Evolutionary conservation across 53 echinoderm and acorn worm species (phyloP).

Genomic region (Holothuria leucospilota): DNA sequence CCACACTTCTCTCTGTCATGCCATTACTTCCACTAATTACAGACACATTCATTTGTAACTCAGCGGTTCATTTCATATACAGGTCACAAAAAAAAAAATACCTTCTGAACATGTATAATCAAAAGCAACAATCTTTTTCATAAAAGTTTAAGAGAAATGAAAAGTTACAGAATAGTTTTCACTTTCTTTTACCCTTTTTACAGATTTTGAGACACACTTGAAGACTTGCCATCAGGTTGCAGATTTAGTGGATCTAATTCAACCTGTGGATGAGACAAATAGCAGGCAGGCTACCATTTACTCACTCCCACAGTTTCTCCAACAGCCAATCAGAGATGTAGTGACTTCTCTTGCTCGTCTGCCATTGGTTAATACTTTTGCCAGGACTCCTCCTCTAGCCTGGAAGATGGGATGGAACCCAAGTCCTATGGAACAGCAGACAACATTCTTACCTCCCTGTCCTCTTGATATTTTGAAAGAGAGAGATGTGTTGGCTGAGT

Average conservation of each 20-base stretch:
- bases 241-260: conserved; percentile 69
- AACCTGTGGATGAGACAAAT: conserved; percentile 34
- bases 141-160: too few relatives aligned
- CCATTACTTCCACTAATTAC: too few relatives aligned
- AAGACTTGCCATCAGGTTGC: conserved; percentile 80
- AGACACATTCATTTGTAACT: too few relatives aligned
- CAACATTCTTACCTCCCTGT: conserved; percentile 77
- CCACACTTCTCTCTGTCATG: too few relatives aligned
- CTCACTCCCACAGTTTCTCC: conserved; percentile 70
- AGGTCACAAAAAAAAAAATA: too few relatives aligned
- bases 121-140: too few relatives aligned
- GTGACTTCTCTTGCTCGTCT: conserved; percentile 82
- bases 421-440: conserved; percentile 66
- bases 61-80: too few relatives aligned
- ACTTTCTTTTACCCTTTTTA: too few relatives aligned
- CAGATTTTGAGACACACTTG: conserved; percentile 56
- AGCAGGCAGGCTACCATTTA: conserved; percentile 34
- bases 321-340: conserved; percentile 73
- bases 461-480: conserved; percentile 96
- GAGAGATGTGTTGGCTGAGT: conserved; percentile 89
- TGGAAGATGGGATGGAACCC: conserved; percentile 97
- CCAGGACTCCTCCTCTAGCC: conserved; percentile 87
- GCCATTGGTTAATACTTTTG: conserved; percentile 87
- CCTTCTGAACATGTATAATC: too few relatives aligned
- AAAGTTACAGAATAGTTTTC: too few relatives aligned